phyloP scores from a whole-genome alignment of 2,797 vertebrate species.

The Avahi laniger region DNA sequence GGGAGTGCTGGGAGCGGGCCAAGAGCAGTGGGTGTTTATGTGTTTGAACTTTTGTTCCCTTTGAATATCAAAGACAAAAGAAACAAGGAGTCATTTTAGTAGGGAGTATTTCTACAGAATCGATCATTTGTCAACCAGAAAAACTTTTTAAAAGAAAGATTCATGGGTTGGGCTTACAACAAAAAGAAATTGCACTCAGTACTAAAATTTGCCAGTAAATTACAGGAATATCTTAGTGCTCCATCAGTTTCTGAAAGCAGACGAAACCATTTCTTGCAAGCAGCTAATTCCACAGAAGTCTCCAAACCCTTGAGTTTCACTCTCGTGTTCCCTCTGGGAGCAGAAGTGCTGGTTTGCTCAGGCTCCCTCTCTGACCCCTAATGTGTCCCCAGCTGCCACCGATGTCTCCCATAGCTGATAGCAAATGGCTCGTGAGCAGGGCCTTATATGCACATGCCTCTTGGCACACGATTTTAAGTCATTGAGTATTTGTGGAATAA shows the following conservation, averaged over 20 bases:
- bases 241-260: neutral
- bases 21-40: neutral
- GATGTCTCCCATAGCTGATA: neutral
- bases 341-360: neutral
- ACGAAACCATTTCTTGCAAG: constrained; percentile 34
- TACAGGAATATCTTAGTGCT: neutral
- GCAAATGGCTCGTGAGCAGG: neutral
- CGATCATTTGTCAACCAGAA: constrained; percentile 15
- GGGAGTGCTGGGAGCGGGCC: neutral
- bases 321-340: neutral
- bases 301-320: constrained; percentile 18
- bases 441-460: neutral
- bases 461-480: neutral
- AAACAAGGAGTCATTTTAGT: neutral
- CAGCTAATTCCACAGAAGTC: constrained; percentile 52
- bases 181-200: constrained; percentile 23
- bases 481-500: neutral
- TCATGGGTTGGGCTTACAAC: neutral
- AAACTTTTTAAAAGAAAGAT: neutral
- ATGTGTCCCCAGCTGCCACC: neutral
- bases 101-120: constrained; percentile 19
- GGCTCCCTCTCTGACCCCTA: neutral
- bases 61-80: neutral
- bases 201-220: neutral
- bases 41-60: neutral